Evolutionary conservation across 2,113 vertebrate species (phyloP).

Genomic region (Baryphthengus martii): DNA sequence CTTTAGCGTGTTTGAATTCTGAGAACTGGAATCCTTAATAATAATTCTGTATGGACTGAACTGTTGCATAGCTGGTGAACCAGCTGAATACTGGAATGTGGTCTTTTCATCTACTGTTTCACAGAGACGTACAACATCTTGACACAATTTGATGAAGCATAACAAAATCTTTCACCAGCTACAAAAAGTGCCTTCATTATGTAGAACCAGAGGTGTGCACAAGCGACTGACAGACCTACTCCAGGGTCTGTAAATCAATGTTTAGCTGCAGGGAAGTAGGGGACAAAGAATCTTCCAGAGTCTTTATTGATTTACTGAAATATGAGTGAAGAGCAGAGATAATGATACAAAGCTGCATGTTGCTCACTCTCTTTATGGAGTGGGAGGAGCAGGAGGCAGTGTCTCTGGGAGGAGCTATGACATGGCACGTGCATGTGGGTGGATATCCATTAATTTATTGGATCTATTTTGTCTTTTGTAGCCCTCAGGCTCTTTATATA

Average conservation of each 20-base stretch:
- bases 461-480: neutral
- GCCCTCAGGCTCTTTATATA: neutral
- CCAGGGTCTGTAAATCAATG: neutral
- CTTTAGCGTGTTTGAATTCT: neutral
- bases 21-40: neutral
- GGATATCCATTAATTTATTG: neutral
- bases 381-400: neutral
- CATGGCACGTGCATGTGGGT: accelerated
- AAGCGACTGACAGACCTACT: neutral
- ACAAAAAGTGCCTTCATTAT: neutral
- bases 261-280: neutral
- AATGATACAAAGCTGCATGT: neutral
- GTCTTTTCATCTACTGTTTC: neutral
- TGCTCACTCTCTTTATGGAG: accelerated
- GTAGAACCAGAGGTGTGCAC: neutral
- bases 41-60: neutral
- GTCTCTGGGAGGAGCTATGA: neutral
- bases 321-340: neutral
- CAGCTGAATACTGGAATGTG: neutral
- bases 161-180: neutral
- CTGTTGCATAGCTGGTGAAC: neutral
- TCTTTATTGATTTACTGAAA: neutral
- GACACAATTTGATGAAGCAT: neutral
- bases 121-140: neutral
- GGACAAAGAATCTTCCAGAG: neutral